Percentiles rank a stretch among this genome's conserved stretches.
Conservation (phyloP, 2,113 vertebrate genomes). For the Opisthocomus hoazin region DNA sequence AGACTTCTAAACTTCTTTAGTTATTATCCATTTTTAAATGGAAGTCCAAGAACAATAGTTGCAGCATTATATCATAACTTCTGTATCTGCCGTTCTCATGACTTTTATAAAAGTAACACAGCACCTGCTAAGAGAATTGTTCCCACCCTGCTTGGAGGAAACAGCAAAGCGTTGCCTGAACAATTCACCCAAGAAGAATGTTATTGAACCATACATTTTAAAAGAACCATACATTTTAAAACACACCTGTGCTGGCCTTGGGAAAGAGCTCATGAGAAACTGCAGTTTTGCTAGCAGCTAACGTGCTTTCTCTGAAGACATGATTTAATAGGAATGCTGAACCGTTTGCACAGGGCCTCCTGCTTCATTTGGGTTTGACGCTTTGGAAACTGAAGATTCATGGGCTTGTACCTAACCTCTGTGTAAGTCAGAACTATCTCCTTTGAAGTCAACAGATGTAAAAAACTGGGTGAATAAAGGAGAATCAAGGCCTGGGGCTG, state of each 20-base stretch:
- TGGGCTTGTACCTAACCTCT: neutral
- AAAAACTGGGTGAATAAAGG: neutral
- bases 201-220: neutral
- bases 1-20: neutral
- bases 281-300: neutral
- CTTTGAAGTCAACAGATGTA: constrained; percentile 42
- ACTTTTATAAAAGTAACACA: neutral
- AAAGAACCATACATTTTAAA: constrained; percentile 21
- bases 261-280: constrained; percentile 10
- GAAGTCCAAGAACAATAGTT: constrained; percentile 3
- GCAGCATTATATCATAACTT: neutral
- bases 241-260: constrained; percentile 9
- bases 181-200: neutral
- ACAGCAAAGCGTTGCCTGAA: neutral
- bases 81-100: neutral
- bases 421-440: constrained; percentile 20
- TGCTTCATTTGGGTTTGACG: neutral
- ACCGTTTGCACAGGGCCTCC: neutral
- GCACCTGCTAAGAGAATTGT: neutral
- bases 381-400: constrained; percentile 30
- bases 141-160: neutral
- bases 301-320: neutral
- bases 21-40: neutral
- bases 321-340: constrained; percentile 47
- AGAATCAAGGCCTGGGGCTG: neutral